Evolutionary conservation across 1,140 invertebrate genomes (phyloP).

Genomic region (Leptoteleia sp.): DNA sequence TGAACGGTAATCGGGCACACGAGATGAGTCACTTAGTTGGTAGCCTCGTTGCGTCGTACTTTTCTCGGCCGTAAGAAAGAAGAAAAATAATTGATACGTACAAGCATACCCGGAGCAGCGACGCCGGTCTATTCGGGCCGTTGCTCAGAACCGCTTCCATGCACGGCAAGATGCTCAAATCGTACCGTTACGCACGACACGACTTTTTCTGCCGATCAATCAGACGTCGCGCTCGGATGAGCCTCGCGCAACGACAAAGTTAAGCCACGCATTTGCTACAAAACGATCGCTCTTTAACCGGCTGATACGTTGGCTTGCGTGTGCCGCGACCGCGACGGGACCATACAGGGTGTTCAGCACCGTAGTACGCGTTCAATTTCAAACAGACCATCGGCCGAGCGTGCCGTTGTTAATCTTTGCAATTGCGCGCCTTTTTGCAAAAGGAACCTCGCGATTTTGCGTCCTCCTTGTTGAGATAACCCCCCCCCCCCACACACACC

Average conservation of each 20-base stretch:
- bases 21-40: conserved; percentile 59
- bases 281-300: conserved; percentile 48
- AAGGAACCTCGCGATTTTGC: too few relatives aligned
- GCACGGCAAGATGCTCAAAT: conserved; percentile 77
- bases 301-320: conserved; percentile 31
- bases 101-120: conserved; percentile 59
- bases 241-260: conserved; percentile 52
- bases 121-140: conserved; percentile 75
- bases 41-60: conserved; percentile 64
- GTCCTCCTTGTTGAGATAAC: too few relatives aligned
- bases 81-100: conserved; percentile 69
- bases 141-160: conserved; percentile 77
- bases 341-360: conserved; percentile 35
- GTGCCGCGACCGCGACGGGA: conserved; percentile 27
- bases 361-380: conserved; percentile 35
- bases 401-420: conserved; percentile 28
- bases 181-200: conserved; percentile 76
- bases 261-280: conserved; percentile 57
- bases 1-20: conserved; percentile 64
- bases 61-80: conserved; percentile 56
- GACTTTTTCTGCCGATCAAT: conserved; percentile 75
- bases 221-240: conserved; percentile 65
- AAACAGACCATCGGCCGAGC: conserved; percentile 33
- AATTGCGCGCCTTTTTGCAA: conserved; percentile 10
- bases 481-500: too few relatives aligned